phyloP scores from a whole-genome alignment of 2,888 invertebrate species.

The Cyclophora albipunctata region DNA sequence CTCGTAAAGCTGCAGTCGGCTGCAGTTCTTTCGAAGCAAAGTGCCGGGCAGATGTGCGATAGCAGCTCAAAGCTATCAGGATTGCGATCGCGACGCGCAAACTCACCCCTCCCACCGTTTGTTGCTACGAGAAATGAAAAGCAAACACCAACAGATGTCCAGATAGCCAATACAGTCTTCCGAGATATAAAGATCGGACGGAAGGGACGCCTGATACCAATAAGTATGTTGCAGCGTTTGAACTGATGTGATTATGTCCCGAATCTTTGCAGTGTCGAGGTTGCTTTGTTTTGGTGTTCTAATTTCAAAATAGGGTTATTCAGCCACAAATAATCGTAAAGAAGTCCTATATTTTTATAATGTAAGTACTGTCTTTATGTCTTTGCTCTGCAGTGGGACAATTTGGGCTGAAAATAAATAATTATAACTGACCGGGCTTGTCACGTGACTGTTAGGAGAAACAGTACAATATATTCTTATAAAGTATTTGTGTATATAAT shows the following conservation, averaged over 20 bases:
- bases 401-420: too few species aligned
- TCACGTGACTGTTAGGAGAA: too few species aligned
- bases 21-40: constrained; percentile 32
- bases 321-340: too few species aligned
- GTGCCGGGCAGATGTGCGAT: constrained; percentile 50
- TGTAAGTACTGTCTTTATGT: too few species aligned
- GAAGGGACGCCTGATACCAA: constrained; percentile 28
- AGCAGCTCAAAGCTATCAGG: constrained; percentile 65
- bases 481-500: too few species aligned
- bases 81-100: constrained; percentile 64
- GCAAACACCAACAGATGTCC: constrained; percentile 73
- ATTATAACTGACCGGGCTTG: too few species aligned
- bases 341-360: too few species aligned
- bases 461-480: too few species aligned
- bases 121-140: constrained; percentile 70
- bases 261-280: constrained; percentile 2
- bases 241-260: neutral
- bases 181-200: constrained; percentile 31
- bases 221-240: too few species aligned
- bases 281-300: neutral
- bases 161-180: constrained; percentile 66
- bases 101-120: constrained; percentile 47
- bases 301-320: too few species aligned
- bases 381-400: too few species aligned
- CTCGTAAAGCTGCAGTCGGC: constrained; percentile 25